Conservation (phyloP, 2,797 vertebrate species). For the Gorsachius magnificus region DNA sequence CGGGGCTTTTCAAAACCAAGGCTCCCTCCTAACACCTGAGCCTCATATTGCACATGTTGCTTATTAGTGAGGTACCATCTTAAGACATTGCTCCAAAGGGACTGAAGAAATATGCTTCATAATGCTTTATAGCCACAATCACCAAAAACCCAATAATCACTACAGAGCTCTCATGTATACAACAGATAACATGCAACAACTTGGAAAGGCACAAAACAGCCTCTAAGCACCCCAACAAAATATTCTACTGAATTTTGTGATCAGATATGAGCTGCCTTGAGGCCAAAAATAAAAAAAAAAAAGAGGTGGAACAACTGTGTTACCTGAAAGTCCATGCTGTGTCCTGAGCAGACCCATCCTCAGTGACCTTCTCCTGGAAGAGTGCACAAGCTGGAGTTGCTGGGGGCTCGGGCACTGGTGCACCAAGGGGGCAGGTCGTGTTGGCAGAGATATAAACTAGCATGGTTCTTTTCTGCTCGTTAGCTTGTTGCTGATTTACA, state of each 20-base stretch:
- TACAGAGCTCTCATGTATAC: not conserved
- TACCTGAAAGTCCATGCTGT: not conserved
- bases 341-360: not conserved
- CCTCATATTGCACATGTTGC: not conserved
- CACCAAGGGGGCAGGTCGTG: fast-evolving
- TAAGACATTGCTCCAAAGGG: not conserved
- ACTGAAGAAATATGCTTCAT: not conserved
- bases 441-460: not conserved
- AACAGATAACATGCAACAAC: not conserved
- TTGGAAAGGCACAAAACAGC: not conserved
- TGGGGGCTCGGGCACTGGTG: not conserved
- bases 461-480: not conserved
- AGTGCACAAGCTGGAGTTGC: fast-evolving
- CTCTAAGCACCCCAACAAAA: not conserved
- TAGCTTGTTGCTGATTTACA: not conserved
- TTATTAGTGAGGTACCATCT: not conserved
- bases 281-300: not conserved
- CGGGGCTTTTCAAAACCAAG: constrained; percentile 29
- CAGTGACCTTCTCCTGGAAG: not conserved
- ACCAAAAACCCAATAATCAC: not conserved
- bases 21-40: constrained; percentile 27
- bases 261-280: not conserved
- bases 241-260: not conserved
- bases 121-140: not conserved
- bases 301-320: fast-evolving